Base-by-base conservation (phyloP, 1,140 invertebrate genomes). In the Lethocerus indicus region DNA sequence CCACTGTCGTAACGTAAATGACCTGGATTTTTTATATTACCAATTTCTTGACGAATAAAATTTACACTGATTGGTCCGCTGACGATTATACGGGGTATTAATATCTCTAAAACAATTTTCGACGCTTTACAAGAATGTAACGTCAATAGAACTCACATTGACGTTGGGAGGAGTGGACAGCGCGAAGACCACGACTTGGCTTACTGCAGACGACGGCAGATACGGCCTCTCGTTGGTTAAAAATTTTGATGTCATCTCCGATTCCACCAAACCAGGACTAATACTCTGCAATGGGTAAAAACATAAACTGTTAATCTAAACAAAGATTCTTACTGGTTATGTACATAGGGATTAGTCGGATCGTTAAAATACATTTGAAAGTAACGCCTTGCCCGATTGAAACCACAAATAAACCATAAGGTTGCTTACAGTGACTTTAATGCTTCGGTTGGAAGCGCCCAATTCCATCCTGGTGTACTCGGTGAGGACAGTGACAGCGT, bases 381-480 rank as follows among this genome's bases (percentile, higher is more conserved):
- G 46, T 26, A 6, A 47, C 28, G 16, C 5, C 27, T 41, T 5
- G 16, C 20, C 21, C 13, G n/a, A 37, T 16, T n/a, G 9, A 6
- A 26, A 20, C 6, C 14, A 18, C 13, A 27, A 16, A 16, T n/a
- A 2, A 24, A 18, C 24, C 12, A 41, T 18, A 27, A 23, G 65
- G 58, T 57, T 59, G 51, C 51, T 63, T 60, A 74, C 72, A 1
- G 73, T 72, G 1, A 79, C 66, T 53, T 72, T 65, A 32, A 79
- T 75, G 35, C 72, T 71, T n/a, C 64, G 68, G 20, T 70, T 67
- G 20, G 67, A 54, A 20, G 66, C 61, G 24, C 65, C 59, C 18
- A 79, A 63, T 58, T 80, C 78, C 39, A 69, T 67, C 16, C 74
- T 64, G 40, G 76, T 61, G 35, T 71, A 70, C 57, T 78, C 74